Evolutionary conservation across 2,113 vertebrate species (phyloP).

Genomic region (Myotis lucifugus): DNA sequence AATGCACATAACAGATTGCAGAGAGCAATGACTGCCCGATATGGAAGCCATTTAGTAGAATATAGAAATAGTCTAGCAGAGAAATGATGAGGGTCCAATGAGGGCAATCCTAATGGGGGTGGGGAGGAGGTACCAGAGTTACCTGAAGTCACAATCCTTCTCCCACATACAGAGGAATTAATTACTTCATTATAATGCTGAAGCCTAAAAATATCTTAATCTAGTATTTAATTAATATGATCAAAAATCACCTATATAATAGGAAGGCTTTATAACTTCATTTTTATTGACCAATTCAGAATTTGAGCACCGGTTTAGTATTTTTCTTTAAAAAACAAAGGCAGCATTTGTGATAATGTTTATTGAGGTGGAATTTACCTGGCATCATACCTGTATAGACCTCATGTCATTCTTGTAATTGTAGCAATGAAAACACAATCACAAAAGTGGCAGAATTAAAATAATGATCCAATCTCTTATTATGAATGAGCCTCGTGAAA

Average conservation of each 20-base stretch:
- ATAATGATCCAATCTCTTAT: neutral
- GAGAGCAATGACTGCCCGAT: neutral
- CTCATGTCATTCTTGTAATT: neutral
- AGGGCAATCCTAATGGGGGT: neutral
- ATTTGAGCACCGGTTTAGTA: neutral
- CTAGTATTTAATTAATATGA: neutral
- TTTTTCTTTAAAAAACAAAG: neutral
- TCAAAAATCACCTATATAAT: neutral
- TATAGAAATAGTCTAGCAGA: neutral
- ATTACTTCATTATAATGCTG: neutral
- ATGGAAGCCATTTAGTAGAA: neutral
- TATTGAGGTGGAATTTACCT: neutral
- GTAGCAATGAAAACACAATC: neutral
- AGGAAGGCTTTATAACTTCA: neutral
- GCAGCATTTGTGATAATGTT: neutral
- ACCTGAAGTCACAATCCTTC: neutral
- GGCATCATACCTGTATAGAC: neutral
- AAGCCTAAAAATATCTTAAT: slow-evolving; percentile 3
- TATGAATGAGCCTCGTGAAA: neutral
- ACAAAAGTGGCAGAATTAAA: neutral
- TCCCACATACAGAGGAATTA: neutral
- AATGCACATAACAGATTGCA: neutral
- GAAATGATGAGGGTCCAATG: neutral
- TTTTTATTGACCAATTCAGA: neutral
- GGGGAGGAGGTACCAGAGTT: neutral